These are phyloP conservation scores for Phrynocephalus forsythii DNA, from an alignment of 2,797 vertebrate species.

Conservation along the genomic window DNA sequence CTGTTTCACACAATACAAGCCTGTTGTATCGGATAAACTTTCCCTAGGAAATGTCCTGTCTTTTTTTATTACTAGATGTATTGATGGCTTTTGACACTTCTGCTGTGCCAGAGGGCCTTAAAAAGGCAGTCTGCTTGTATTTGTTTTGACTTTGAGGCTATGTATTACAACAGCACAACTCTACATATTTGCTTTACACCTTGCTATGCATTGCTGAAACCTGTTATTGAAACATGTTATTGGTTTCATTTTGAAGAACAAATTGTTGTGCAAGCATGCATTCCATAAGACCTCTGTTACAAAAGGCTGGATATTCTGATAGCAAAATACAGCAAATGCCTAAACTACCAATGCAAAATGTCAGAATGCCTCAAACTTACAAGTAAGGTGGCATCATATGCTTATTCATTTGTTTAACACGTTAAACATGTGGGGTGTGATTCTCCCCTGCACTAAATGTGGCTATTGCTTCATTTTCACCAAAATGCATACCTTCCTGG, in stretches of 20 bases:
- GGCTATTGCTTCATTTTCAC: not conserved
- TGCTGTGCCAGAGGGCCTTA: slow-evolving; percentile 38
- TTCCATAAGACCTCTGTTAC: not conserved
- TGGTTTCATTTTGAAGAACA: slow-evolving; percentile 38
- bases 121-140: slow-evolving; percentile 61
- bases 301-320: not conserved
- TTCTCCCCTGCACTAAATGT: too few species aligned
- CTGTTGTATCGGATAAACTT: slow-evolving; percentile 62
- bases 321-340: slow-evolving; percentile 3
- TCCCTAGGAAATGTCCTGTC: slow-evolving; percentile 57
- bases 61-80: slow-evolving; percentile 44
- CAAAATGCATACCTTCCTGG: not conserved
- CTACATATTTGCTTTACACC: slow-evolving; percentile 39
- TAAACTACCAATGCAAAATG: not conserved
- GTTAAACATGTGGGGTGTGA: too few species aligned
- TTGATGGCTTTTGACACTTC: slow-evolving; percentile 43
- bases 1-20: slow-evolving; percentile 52
- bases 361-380: not conserved
- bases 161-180: slow-evolving; percentile 32
- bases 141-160: slow-evolving; percentile 53
- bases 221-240: not conserved
- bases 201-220: slow-evolving; percentile 30
- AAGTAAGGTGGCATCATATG: not conserved
- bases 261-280: slow-evolving; percentile 2
- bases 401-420: not conserved